Percentiles rank a stretch among this genome's conserved stretches.
Conservation (phyloP, 2,113 vertebrate species). For the Elachura formosa region DNA sequence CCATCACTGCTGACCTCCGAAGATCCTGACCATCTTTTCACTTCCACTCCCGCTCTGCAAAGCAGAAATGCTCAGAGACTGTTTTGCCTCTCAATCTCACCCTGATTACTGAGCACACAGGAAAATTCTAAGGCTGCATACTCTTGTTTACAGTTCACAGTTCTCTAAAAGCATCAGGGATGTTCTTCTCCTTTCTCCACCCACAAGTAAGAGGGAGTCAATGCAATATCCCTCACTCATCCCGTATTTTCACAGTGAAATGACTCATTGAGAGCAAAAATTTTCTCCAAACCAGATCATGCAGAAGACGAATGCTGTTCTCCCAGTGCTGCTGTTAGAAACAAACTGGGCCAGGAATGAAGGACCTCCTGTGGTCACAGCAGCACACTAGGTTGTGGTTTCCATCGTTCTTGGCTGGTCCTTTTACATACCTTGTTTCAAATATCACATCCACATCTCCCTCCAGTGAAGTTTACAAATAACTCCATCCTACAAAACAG, state of each 20-base stretch:
- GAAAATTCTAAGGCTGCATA: neutral
- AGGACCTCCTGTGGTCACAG: neutral
- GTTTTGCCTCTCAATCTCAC: neutral
- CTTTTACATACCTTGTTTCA: neutral
- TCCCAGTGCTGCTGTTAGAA: neutral
- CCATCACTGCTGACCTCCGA: neutral
- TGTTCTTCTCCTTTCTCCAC: neutral
- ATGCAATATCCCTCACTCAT: neutral
- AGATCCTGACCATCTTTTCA: neutral
- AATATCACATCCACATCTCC: neutral
- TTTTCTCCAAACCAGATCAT: neutral
- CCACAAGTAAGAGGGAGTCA: neutral
- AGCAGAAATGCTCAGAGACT: neutral
- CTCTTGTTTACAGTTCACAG: neutral
- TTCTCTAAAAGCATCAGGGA: neutral
- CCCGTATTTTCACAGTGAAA: neutral
- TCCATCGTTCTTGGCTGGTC: neutral
- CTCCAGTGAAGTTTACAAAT: neutral
- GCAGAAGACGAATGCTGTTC: neutral
- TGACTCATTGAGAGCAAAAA: neutral
- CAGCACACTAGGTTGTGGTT: neutral
- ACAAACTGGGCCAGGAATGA: neutral
- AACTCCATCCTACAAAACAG: neutral
- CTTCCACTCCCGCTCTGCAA: neutral
- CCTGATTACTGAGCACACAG: neutral